These are phyloP conservation scores for Cephus rjabovi DNA, from an alignment of 2,888 invertebrate genomes.

Conservation along the genomic window DNA sequence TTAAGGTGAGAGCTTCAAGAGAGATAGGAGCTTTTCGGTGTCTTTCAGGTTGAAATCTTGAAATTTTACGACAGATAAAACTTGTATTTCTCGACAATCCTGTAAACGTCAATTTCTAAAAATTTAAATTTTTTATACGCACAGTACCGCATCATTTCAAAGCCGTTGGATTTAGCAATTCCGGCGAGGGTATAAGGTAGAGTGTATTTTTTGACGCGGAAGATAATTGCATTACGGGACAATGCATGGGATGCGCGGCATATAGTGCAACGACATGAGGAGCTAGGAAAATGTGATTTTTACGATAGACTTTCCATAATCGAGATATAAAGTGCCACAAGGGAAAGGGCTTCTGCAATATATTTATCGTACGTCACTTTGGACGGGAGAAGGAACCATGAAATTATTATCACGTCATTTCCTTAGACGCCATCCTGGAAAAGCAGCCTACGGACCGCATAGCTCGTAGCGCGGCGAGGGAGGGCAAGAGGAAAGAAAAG, in stretches of 20 bases:
- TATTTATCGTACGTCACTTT: conserved; percentile 11
- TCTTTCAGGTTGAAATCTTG: not conserved
- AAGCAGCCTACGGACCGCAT: conserved; percentile 1
- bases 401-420: conserved; percentile 40
- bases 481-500: conserved; percentile 20
- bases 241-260: not conserved
- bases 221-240: not conserved
- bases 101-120: not conserved
- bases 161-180: not conserved
- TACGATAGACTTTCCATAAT: conserved; percentile 4
- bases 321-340: not conserved
- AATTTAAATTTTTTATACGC: not conserved
- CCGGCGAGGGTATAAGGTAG: not conserved
- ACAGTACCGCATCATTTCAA: not conserved
- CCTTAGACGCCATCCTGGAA: conserved; percentile 22
- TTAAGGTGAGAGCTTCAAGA: conserved; percentile 25
- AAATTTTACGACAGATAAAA: not conserved
- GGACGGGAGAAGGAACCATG: conserved; percentile 31
- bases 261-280: not conserved
- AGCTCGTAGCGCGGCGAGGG: not conserved
- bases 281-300: not conserved
- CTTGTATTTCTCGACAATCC: not conserved
- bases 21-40: conserved; percentile 8
- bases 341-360: not conserved
- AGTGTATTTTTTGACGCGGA: not conserved